phyloP scores from a whole-genome alignment of 2,888 invertebrate genomes.

The Drosophila eohydei region DNA sequence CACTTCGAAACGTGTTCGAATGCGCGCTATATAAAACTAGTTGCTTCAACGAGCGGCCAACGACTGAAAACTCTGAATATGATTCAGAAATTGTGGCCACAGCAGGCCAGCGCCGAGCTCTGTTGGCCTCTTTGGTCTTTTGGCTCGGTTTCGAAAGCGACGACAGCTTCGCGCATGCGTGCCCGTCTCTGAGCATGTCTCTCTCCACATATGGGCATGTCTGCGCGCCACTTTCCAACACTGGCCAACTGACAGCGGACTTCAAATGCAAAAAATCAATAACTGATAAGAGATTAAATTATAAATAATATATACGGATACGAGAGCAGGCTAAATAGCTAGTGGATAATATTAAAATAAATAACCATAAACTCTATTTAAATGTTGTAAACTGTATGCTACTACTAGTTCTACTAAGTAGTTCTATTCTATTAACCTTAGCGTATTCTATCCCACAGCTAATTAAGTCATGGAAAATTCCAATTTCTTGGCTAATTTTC shows the following conservation, averaged over 20 bases:
- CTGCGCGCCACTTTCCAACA: conserved; percentile 30
- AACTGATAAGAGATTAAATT: not conserved
- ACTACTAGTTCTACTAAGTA: too few relatives aligned
- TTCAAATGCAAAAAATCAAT: not conserved
- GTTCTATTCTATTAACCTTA: not conserved
- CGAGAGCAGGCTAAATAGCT: not conserved
- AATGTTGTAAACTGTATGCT: too few relatives aligned
- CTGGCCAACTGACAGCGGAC: conserved; percentile 19
- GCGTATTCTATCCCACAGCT: not conserved
- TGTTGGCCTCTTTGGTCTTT: conserved; percentile 52
- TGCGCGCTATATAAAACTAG: conserved; percentile 59
- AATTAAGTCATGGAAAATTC: not conserved
- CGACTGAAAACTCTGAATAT: conserved; percentile 59
- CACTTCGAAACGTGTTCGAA: conserved; percentile 32
- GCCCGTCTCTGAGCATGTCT: conserved; percentile 23
- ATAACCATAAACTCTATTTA: too few relatives aligned
- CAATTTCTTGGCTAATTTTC: not conserved
- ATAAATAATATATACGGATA: too few relatives aligned
- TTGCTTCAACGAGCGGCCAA: conserved; percentile 57
- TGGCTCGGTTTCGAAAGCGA: conserved; percentile 62
- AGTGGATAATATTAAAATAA: not conserved
- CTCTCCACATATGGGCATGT: conserved; percentile 34
- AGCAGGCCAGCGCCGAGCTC: conserved; percentile 28
- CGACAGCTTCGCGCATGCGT: conserved; percentile 40
- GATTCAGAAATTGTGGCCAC: conserved; percentile 60